Percentiles rank a stretch among this genome's conserved stretches.
Evolutionary conservation across 2,888 invertebrate genomes (phyloP).

Genomic region (Thecophora atra): DNA sequence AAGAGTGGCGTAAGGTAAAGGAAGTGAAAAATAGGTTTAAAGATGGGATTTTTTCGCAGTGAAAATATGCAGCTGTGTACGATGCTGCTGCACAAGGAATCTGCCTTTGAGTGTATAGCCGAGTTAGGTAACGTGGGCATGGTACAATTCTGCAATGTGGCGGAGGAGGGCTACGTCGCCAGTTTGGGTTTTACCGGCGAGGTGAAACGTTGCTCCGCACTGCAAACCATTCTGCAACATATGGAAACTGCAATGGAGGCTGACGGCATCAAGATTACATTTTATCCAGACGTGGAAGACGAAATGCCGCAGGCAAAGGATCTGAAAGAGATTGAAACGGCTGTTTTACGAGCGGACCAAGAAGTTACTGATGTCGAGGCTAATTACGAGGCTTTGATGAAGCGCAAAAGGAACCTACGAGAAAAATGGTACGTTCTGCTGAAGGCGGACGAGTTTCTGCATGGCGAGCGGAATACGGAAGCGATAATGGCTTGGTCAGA

Average conservation of each 20-base stretch:
- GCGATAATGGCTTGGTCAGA: slow-evolving; percentile 53
- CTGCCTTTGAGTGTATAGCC: slow-evolving; percentile 57
- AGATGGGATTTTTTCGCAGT: slow-evolving; percentile 58
- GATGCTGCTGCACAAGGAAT: slow-evolving; percentile 56
- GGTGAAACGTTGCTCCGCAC: slow-evolving; percentile 51
- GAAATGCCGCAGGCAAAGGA: slow-evolving; percentile 50
- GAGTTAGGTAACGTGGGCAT: slow-evolving; percentile 56
- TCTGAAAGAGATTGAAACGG: slow-evolving; percentile 45
- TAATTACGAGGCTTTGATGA: slow-evolving; percentile 45
- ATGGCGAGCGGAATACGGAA: slow-evolving; percentile 40
- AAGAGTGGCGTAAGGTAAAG: neutral
- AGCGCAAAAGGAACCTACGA: slow-evolving; percentile 40
- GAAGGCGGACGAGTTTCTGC: slow-evolving; percentile 50
- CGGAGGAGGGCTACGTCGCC: slow-evolving; percentile 46
- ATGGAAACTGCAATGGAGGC: slow-evolving; percentile 47
- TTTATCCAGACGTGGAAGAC: slow-evolving; percentile 51
- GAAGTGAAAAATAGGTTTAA: neutral
- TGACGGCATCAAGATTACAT: slow-evolving; percentile 43
- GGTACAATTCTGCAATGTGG: slow-evolving; percentile 56
- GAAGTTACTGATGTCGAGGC: slow-evolving; percentile 49
- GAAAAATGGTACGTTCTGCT: slow-evolving; percentile 52
- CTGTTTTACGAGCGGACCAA: slow-evolving; percentile 43
- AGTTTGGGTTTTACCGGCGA: slow-evolving; percentile 49
- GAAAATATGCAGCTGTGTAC: slow-evolving; percentile 59
- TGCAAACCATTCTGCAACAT: slow-evolving; percentile 48